Conservation (phyloP, 2,888 invertebrate species). For the Listrodromus nycthemerus region DNA sequence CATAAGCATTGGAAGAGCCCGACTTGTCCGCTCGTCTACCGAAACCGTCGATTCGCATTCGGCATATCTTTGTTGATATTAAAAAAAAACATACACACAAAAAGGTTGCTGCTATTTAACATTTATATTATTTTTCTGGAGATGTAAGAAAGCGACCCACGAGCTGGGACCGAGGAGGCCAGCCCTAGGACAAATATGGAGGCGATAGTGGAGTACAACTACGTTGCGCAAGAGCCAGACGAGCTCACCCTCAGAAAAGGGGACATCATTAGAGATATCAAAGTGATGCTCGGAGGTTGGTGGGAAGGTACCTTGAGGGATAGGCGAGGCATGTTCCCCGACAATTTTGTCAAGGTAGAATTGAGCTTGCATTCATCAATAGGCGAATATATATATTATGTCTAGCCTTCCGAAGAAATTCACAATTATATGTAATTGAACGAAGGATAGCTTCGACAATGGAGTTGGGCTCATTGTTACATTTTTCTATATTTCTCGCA, state of each 20-base stretch:
- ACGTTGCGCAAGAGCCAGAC: constrained; percentile 93
- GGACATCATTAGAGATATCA: constrained; percentile 93
- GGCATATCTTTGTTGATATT: neutral
- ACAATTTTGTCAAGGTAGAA: constrained; percentile 93
- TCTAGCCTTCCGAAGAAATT: constrained; percentile 15
- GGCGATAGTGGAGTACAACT: constrained; percentile 94
- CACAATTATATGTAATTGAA: neutral
- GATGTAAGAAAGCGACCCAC: constrained; percentile 71
- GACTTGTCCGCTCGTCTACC: neutral
- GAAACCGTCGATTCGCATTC: neutral
- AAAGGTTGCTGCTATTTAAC: neutral
- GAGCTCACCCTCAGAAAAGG: constrained; percentile 94
- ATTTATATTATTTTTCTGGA: constrained; percentile 49
- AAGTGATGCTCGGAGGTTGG: constrained; percentile 93
- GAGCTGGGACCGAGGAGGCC: constrained; percentile 56
- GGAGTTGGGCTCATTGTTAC: constrained; percentile 4
- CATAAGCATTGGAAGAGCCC: neutral
- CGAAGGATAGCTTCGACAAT: constrained; percentile 13
- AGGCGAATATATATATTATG: constrained; percentile 25
- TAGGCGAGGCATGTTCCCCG: constrained; percentile 95
- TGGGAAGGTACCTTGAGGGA: constrained; percentile 95
- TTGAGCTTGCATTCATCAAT: constrained; percentile 56
- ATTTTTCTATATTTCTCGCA: neutral
- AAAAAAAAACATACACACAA: neutral
- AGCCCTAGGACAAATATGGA: constrained; percentile 84